phyloP scores from a whole-genome alignment of 2,113 vertebrate species.

The Bungarus multicinctus region DNA sequence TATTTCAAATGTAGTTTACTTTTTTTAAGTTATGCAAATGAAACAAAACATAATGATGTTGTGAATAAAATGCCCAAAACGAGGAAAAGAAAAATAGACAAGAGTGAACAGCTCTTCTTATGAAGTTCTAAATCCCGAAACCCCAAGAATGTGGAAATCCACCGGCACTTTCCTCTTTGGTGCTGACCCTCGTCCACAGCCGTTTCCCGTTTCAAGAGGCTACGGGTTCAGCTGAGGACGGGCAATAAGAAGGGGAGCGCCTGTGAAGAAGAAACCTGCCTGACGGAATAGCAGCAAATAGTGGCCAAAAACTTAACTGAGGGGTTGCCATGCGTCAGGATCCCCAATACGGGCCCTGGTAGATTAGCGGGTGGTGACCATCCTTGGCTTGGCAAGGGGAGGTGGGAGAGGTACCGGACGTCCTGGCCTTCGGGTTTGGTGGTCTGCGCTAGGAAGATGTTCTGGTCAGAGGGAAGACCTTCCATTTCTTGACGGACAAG shows the following conservation, averaged over 20 bases:
- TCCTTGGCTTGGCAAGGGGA: not conserved
- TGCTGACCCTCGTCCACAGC: not conserved
- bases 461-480: too few relatives aligned
- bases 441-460: not conserved
- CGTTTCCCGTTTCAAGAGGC: not conserved
- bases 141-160: not conserved
- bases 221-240: not conserved
- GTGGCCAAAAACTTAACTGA: too few relatives aligned
- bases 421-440: not conserved
- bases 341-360: not conserved
- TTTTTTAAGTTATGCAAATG: conserved; percentile 76
- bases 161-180: not conserved
- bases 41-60: conserved; percentile 69
- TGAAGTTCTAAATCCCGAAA: not conserved
- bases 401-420: not conserved
- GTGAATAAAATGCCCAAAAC: conserved; percentile 80
- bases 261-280: not conserved
- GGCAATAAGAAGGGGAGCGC: not conserved
- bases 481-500: not conserved
- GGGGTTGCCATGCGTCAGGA: not conserved
- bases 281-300: not conserved
- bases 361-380: not conserved
- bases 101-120: conserved; percentile 23
- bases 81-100: conserved; percentile 5
- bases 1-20: conserved; percentile 81